A percentile compares a stretch with the other conserved stretches of the same genome.
Evolutionary conservation across 2,113 vertebrate genomes (phyloP).

Genomic region (Xiphophorus couchianus): DNA sequence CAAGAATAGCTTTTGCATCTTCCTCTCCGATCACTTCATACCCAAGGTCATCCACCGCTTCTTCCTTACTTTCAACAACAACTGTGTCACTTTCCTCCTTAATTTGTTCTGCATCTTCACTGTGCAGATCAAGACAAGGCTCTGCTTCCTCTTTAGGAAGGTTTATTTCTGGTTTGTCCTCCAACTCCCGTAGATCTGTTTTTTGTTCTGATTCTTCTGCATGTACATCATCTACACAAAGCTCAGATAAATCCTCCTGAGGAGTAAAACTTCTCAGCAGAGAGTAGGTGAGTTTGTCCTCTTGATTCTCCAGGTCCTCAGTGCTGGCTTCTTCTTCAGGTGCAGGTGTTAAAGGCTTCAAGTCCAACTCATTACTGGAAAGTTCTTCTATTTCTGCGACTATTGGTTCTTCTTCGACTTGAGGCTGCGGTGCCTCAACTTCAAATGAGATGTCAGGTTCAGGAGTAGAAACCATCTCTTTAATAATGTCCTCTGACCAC

Average conservation of each 20-base stretch:
- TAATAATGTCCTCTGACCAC: conserved; percentile 14
- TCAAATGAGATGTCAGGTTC: conserved; percentile 33
- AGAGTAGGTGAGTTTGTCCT: conserved; percentile 33
- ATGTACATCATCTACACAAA: conserved; percentile 15
- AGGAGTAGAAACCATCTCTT: background rate
- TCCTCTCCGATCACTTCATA: conserved; percentile 85
- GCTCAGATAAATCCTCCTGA: conserved; percentile 68
- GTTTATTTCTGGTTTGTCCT: conserved; percentile 4
- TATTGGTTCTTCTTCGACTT: conserved; percentile 26
- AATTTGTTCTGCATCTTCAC: conserved; percentile 14
- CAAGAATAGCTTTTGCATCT: conserved; percentile 76
- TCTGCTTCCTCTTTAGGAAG: conserved; percentile 6
- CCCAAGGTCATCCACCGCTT: conserved; percentile 78
- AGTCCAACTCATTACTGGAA: background rate
- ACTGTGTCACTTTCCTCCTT: conserved; percentile 18
- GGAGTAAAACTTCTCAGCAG: conserved; percentile 69
- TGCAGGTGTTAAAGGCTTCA: background rate
- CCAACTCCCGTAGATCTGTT: background rate
- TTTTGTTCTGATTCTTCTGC: conserved; percentile 26
- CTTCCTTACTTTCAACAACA: conserved; percentile 63
- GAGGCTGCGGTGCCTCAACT: conserved; percentile 15
- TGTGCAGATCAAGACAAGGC: conserved; percentile 13
- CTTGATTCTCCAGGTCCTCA: conserved; percentile 22
- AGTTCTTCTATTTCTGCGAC: background rate
- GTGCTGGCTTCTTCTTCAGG: conserved; percentile 25